These are phyloP conservation scores for Streblospio benedicti DNA, from an alignment of 1,140 invertebrate genomes.

Conservation along the genomic window DNA sequence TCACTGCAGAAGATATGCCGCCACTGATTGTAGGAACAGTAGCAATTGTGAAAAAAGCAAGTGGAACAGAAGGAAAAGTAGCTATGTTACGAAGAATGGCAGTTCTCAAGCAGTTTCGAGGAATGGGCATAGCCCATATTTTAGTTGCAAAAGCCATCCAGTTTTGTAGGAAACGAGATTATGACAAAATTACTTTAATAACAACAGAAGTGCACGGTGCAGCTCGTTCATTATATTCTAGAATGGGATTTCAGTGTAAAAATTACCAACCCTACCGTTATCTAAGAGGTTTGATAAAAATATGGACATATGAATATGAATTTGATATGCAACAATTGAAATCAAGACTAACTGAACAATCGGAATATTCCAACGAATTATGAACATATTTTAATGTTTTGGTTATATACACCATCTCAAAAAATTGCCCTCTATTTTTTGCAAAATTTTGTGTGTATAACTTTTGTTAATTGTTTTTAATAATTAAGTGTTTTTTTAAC, in stretches of 20 bases:
- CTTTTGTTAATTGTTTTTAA: too few relatives aligned
- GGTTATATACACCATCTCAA: too few relatives aligned
- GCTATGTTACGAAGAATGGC: constrained; percentile 28
- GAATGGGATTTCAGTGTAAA: constrained; percentile 17
- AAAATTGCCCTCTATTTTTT: too few relatives aligned
- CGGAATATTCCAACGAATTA: too few relatives aligned
- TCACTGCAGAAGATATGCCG: background rate
- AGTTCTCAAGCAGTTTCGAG: constrained; percentile 18
- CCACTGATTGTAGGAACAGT: constrained; percentile 12
- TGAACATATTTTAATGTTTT: too few relatives aligned
- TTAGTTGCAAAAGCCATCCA: constrained; percentile 14
- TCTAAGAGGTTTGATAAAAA: constrained; percentile 17
- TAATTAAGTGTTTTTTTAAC: too few relatives aligned
- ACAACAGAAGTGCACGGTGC: constrained; percentile 25
- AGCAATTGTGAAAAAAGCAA: constrained; percentile 7
- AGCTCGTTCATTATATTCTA: constrained; percentile 20
- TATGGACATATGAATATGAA: constrained; percentile 25
- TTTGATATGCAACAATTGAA: too few relatives aligned
- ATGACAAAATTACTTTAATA: constrained; percentile 19
- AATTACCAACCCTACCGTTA: constrained; percentile 20
- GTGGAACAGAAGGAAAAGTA: constrained; percentile 8
- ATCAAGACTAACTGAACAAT: too few relatives aligned
- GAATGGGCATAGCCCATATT: constrained; percentile 23
- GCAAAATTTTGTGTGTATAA: too few relatives aligned
- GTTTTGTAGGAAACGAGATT: constrained; percentile 20